These are phyloP conservation scores for Romanogobio albipinnatus DNA, from an alignment of 2,113 vertebrate species.

Conservation along the genomic window DNA sequence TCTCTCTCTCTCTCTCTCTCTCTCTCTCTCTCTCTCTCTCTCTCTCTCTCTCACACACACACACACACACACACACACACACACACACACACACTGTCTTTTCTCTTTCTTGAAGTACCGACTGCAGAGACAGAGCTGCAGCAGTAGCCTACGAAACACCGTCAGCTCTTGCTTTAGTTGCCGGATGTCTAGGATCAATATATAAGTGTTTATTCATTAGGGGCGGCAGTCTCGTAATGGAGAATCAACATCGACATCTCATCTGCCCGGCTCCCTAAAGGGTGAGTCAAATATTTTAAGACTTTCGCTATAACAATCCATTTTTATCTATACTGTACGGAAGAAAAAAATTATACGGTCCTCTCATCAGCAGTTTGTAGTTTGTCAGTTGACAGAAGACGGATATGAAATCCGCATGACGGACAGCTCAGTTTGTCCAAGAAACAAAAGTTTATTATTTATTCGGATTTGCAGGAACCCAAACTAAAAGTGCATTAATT, in stretches of 20 bases:
- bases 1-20: slow-evolving; percentile 12
- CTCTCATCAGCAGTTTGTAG: background rate
- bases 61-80: too few species aligned
- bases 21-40: slow-evolving; percentile 29
- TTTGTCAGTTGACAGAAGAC: background rate
- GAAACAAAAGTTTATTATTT: slow-evolving; percentile 18
- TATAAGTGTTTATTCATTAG: slow-evolving; percentile 30
- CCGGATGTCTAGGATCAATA: slow-evolving; percentile 57
- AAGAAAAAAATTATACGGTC: background rate
- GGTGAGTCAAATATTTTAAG: slow-evolving; percentile 65
- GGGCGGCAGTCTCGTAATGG: slow-evolving; percentile 62
- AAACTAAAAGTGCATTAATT: background rate
- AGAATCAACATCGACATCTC: slow-evolving; percentile 51
- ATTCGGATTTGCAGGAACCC: background rate
- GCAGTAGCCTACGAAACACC: slow-evolving; percentile 53
- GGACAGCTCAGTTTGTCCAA: background rate
- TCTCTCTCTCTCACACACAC: background rate
- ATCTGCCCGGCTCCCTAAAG: slow-evolving; percentile 60
- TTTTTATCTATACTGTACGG: background rate
- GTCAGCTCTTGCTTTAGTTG: slow-evolving; percentile 64
- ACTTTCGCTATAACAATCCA: background rate
- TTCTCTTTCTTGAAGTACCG: slow-evolving; percentile 64
- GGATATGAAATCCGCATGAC: background rate
- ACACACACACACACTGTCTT: too few species aligned
- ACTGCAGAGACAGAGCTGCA: slow-evolving; percentile 76